Conservation (phyloP, 1,140 invertebrate genomes). For the Eufriesea mexicana region DNA sequence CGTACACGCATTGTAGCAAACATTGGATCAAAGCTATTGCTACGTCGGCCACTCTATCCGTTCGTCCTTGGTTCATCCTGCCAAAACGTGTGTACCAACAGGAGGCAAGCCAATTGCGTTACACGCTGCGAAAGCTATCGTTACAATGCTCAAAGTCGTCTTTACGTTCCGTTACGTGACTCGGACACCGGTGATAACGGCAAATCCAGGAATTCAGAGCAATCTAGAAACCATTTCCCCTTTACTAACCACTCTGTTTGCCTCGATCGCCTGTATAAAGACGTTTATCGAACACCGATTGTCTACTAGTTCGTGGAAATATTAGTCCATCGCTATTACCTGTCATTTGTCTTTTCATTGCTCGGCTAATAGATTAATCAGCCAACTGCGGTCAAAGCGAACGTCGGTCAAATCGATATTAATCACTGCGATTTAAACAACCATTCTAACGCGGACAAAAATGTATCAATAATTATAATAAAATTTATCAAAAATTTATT, state of each 20-base stretch:
- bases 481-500: too few relatives aligned
- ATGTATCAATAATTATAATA: too few relatives aligned
- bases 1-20: slow-evolving; percentile 60
- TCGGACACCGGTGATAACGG: slow-evolving; percentile 59
- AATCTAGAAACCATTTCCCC: slow-evolving; percentile 36
- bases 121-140: slow-evolving; percentile 62
- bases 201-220: slow-evolving; percentile 41
- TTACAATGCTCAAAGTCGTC: slow-evolving; percentile 65
- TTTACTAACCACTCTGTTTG: slow-evolving; percentile 38
- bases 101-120: slow-evolving; percentile 61
- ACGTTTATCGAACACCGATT: slow-evolving; percentile 32
- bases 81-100: slow-evolving; percentile 58
- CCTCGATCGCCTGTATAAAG: slow-evolving; percentile 26
- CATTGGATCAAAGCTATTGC: slow-evolving; percentile 61
- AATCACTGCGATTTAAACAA: neutral
- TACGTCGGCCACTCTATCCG: slow-evolving; percentile 36
- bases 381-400: neutral
- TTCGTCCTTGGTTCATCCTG: slow-evolving; percentile 61
- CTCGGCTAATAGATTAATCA: neutral
- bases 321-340: neutral
- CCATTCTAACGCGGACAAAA: too few relatives aligned
- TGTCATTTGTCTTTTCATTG: neutral
- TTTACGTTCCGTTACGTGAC: slow-evolving; percentile 65
- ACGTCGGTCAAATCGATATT: neutral
- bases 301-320: neutral